phyloP scores from a whole-genome alignment of 1,140 invertebrate species.

The Hesperophylax magnus region DNA sequence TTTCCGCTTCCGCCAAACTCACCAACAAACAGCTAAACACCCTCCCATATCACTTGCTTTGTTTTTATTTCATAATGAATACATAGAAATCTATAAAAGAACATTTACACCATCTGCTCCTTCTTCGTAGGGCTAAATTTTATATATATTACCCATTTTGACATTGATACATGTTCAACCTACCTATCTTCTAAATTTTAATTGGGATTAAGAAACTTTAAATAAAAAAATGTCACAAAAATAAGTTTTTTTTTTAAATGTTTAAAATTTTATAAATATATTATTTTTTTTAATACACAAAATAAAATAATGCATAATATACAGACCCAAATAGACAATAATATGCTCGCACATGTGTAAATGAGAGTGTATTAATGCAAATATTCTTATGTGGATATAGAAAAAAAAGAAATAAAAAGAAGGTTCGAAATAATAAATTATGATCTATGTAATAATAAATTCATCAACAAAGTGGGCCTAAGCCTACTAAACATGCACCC shows the following conservation, averaged over 20 bases:
- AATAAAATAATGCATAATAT: constrained; percentile 8
- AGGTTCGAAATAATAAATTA: constrained; percentile 25
- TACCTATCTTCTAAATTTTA: constrained; percentile 34
- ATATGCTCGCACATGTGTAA: constrained; percentile 22
- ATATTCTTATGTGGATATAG: constrained; percentile 5
- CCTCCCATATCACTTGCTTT: constrained; percentile 27
- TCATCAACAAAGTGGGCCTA: constrained; percentile 50
- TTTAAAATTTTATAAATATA: constrained; percentile 26
- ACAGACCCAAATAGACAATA: constrained; percentile 14
- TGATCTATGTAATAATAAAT: constrained; percentile 29
- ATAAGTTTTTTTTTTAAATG: constrained; percentile 29
- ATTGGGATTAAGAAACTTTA: constrained; percentile 21
- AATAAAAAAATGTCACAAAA: constrained; percentile 37
- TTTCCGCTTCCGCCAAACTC: no score
- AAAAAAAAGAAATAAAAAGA: constrained; percentile 5
- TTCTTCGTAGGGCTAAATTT: constrained; percentile 17
- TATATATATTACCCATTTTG: constrained; percentile 41
- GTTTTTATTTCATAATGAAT: constrained; percentile 24
- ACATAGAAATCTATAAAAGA: constrained; percentile 36
- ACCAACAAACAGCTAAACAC: neutral
- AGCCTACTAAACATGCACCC: constrained; percentile 43
- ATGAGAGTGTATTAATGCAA: constrained; percentile 32
- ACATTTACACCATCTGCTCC: constrained; percentile 12
- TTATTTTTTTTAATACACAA: constrained; percentile 14
- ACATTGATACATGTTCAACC: constrained; percentile 41